Conservation (phyloP, 2,113 vertebrate species). For the Nematolebias whitei region DNA sequence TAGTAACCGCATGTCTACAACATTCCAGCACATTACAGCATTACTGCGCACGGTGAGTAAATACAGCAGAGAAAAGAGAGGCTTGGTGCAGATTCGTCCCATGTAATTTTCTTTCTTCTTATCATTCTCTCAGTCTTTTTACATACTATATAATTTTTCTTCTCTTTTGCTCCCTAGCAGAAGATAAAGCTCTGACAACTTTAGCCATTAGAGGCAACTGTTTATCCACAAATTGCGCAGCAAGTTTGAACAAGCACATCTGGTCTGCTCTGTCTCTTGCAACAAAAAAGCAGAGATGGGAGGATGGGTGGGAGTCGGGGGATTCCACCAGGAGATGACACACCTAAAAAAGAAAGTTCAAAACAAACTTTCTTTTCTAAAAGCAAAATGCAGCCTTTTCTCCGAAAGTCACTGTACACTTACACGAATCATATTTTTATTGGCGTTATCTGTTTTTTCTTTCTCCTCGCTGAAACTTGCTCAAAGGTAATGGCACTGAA, state of each 20-base stretch:
- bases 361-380: constrained; percentile 1
- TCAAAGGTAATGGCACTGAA: constrained; percentile 41
- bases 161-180: background rate
- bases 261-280: constrained; percentile 43
- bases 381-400: background rate
- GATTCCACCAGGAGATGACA: constrained; percentile 21
- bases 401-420: too few relatives aligned
- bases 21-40: too few relatives aligned
- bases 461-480: constrained; percentile 23
- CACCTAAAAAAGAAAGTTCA: constrained; percentile 15
- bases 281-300: constrained; percentile 5
- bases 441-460: too few relatives aligned
- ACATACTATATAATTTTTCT: background rate
- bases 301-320: background rate
- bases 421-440: too few relatives aligned
- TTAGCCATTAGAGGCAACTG: constrained; percentile 85
- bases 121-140: too few relatives aligned
- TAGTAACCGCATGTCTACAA: too few relatives aligned
- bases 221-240: constrained; percentile 90
- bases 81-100: background rate
- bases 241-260: constrained; percentile 88
- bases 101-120: background rate
- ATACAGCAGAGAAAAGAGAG: too few relatives aligned
- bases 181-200: constrained; percentile 67
- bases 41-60: too few relatives aligned